A percentile compares a stretch with the other conserved stretches of the same genome.
Conservation (phyloP, 2,797 vertebrate genomes). For the Pogoniulus pusillus region DNA sequence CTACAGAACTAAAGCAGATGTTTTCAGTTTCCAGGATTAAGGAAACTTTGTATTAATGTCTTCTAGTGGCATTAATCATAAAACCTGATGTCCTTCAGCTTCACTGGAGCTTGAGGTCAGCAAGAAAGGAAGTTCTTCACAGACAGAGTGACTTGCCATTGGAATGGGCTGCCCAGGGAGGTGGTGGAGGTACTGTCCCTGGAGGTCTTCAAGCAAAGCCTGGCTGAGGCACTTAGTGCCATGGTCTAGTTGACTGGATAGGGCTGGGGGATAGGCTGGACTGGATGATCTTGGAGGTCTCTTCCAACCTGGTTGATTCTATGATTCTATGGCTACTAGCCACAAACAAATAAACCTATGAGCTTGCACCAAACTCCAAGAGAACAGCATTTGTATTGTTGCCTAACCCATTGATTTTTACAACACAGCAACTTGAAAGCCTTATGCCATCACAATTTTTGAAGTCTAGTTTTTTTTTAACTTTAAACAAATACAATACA, state of each 20-base stretch:
- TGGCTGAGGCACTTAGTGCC: too few relatives aligned
- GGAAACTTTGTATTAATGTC: neutral
- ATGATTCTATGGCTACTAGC: neutral
- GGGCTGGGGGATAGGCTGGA: too few relatives aligned
- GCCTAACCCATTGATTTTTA: neutral
- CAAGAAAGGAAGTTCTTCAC: too few relatives aligned
- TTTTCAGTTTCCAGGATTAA: constrained; percentile 31
- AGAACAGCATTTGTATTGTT: neutral
- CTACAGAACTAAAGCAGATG: neutral
- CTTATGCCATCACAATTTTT: neutral
- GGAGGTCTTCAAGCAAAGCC: too few relatives aligned
- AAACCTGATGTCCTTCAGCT: neutral
- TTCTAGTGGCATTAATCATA: neutral
- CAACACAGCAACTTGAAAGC: neutral
- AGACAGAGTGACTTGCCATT: too few relatives aligned
- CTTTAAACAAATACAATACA: neutral
- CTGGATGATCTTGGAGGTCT: too few relatives aligned
- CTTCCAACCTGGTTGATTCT: too few relatives aligned
- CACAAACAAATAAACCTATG: neutral
- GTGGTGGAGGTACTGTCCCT: too few relatives aligned
- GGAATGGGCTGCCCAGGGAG: too few relatives aligned
- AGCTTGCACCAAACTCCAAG: neutral
- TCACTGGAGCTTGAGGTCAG: neutral
- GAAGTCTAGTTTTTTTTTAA: neutral
- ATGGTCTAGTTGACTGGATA: too few relatives aligned